Conservation (phyloP, 2,797 vertebrate genomes). For the Adelosebastes latens region DNA sequence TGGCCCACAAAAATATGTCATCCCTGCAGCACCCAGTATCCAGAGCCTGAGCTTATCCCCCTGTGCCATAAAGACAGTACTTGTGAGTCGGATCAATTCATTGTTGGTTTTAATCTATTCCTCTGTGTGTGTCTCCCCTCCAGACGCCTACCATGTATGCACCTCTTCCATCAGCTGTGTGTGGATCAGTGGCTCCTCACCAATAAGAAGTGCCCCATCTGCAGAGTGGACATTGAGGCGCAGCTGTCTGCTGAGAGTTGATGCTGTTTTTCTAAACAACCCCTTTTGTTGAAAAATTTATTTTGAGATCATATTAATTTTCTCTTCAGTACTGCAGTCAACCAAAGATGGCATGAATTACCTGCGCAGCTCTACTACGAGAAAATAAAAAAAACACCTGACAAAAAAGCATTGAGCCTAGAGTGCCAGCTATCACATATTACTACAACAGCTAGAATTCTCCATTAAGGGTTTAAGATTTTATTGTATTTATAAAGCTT, state of each 20-base stretch:
- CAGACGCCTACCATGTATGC: constrained; percentile 99
- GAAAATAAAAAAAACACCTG: constrained; percentile 73
- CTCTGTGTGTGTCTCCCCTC: constrained; percentile 9
- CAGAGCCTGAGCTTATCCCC: too few relatives aligned
- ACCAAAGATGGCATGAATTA: constrained; percentile 99
- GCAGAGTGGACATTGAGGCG: constrained; percentile 99
- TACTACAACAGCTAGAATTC: constrained; percentile 95
- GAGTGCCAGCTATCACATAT: constrained; percentile 95
- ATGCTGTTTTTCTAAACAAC: constrained; percentile 87
- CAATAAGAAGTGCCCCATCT: constrained; percentile 99
- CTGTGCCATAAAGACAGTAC: not conserved
- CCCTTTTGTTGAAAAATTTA: constrained; percentile 84
- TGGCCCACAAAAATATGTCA: accelerated
- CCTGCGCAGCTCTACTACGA: constrained; percentile 90
- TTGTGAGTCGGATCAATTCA: not conserved
- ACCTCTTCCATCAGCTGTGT: constrained; percentile 99
- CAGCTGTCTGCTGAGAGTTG: constrained; percentile 99
- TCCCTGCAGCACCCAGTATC: accelerated
- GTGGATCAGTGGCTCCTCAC: constrained; percentile 99
- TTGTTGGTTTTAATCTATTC: not conserved
- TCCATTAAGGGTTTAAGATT: constrained; percentile 92
- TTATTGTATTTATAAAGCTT: constrained; percentile 99
- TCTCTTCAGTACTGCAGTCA: constrained; percentile 97
- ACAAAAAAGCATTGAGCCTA: constrained; percentile 86
- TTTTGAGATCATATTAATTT: constrained; percentile 83